Evolutionary conservation across 1,140 invertebrate species (phyloP), one percentile per base, ranked within the genome.

Genomic region (Akabosia matsudoensis): DNA sequence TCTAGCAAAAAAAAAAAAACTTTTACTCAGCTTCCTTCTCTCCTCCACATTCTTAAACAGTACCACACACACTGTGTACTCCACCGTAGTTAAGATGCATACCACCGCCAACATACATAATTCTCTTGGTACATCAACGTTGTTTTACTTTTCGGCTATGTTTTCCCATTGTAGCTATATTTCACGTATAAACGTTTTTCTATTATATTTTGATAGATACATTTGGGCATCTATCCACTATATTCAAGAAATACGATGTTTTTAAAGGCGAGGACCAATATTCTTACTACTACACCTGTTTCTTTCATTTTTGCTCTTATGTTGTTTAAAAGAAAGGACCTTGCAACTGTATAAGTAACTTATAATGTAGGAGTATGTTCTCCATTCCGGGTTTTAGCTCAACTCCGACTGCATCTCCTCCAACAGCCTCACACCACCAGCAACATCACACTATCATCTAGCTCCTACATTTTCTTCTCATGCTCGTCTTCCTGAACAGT

Each of bases 301-400:
- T 7, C 7, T 45, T 45, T 45, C 18, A 45, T 45, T 18, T 45
- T n/a, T n/a, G n/a, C n/a, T n/a, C n/a, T n/a, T n/a, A n/a, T n/a
- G n/a, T n/a, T n/a, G n/a, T n/a, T n/a, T n/a, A n/a, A 45, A 45
- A 45, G 37, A 45, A 18, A 18, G 18, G 37, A 45, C n/a, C n/a
- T n/a, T n/a, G 37, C 37, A 7, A 45, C 37, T 10, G 37, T 45
- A 45, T 45, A 45, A 45, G 37, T 45, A 45, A 45, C 37, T 45
- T 61, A 61, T 24, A 61, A 61, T 61, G 54, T 61, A 61, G 54
- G 54, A 61, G 54, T 24, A 14, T n/a, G 54, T 22, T 61, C 24
- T 22, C 54, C 24, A 24, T 61, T 61, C 24, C 54, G 24, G 14
- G 54, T 24, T 61, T 61, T 22, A 61, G 54, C 54, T 61, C 24